A percentile compares a stretch with the other conserved stretches of the same genome.
phyloP scores from a whole-genome alignment of 2,888 invertebrate genomes.

The Peribatodes rhomboidaria region DNA sequence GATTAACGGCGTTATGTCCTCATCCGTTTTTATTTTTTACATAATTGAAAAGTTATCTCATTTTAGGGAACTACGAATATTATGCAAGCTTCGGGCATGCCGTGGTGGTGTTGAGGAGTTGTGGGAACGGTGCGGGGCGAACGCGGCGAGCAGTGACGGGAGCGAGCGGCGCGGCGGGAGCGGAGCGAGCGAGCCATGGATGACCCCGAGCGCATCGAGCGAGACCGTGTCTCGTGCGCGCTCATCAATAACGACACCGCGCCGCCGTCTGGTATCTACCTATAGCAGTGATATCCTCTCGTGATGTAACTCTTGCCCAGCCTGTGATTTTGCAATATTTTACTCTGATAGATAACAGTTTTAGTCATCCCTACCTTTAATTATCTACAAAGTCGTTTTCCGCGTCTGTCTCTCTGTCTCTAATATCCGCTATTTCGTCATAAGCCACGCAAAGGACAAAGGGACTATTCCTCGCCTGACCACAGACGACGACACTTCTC shows the following conservation, averaged over 20 bases:
- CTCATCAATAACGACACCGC: slow-evolving; percentile 60
- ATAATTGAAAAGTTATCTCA: background rate
- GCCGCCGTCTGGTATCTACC: slow-evolving; percentile 63
- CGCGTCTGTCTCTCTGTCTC: no score
- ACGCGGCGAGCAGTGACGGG: background rate
- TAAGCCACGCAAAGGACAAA: no score
- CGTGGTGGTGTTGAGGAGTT: background rate
- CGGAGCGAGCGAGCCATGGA: slow-evolving; percentile 58
- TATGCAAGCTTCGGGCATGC: background rate
- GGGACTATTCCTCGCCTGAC: no score
- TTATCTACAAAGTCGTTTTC: no score
- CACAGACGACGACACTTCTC: no score
- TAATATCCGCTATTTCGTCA: no score
- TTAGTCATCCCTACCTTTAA: no score
- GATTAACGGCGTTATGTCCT: background rate
- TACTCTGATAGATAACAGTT: no score
- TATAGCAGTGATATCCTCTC: background rate
- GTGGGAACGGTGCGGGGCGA: background rate
- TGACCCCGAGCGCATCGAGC: slow-evolving; percentile 70
- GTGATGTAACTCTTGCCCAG: no score
- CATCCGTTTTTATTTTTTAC: background rate
- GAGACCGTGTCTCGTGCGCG: slow-evolving; percentile 65
- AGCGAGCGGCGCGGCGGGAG: background rate
- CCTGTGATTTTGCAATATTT: no score
- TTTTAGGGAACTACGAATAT: background rate